These are phyloP conservation scores for Zelostemma sp. DNA, from an alignment of 1,140 invertebrate genomes.

Conservation along the genomic window DNA sequence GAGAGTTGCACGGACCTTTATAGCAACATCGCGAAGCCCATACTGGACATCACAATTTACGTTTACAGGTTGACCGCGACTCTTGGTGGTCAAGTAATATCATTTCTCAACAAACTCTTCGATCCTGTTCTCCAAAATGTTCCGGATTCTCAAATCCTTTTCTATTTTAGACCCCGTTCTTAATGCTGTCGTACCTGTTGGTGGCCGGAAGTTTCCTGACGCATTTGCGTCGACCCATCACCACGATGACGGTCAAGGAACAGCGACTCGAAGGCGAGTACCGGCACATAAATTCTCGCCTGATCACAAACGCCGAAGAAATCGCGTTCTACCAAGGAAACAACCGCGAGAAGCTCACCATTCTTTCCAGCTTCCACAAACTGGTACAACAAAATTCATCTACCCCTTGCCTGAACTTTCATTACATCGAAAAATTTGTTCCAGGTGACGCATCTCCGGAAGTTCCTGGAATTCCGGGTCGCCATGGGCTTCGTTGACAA, in stretches of 20 bases:
- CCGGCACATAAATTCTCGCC: slow-evolving; percentile 93
- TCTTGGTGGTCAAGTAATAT: slow-evolving; percentile 81
- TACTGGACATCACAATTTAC: slow-evolving; percentile 95
- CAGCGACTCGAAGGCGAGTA: slow-evolving; percentile 98
- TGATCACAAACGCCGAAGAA: slow-evolving; percentile 98
- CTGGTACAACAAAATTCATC: slow-evolving; percentile 76
- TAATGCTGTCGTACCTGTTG: slow-evolving; percentile 89
- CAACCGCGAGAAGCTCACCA: slow-evolving; percentile 86
- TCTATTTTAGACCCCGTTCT: slow-evolving; percentile 79
- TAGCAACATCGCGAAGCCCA: slow-evolving; percentile 97
- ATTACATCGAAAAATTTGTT: slow-evolving; percentile 32
- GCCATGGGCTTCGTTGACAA: slow-evolving; percentile 96
- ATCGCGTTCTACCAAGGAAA: slow-evolving; percentile 98
- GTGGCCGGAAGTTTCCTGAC: slow-evolving; percentile 87
- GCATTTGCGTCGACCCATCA: slow-evolving; percentile 86
- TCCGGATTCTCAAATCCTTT: not conserved
- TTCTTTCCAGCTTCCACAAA: slow-evolving; percentile 91
- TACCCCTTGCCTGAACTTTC: too few relatives aligned
- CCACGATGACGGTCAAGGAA: slow-evolving; percentile 90
- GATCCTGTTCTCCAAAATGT: too few relatives aligned
- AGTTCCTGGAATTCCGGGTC: slow-evolving; percentile 92
- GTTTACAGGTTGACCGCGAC: slow-evolving; percentile 89
- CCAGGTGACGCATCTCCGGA: slow-evolving; percentile 83
- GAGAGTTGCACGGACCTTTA: slow-evolving; percentile 95
- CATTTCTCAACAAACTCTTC: too few relatives aligned